Percentiles rank a stretch among this genome's conserved stretches.
Conservation (phyloP, 1,140 invertebrate species). For the Dermatophagoides farinae region DNA sequence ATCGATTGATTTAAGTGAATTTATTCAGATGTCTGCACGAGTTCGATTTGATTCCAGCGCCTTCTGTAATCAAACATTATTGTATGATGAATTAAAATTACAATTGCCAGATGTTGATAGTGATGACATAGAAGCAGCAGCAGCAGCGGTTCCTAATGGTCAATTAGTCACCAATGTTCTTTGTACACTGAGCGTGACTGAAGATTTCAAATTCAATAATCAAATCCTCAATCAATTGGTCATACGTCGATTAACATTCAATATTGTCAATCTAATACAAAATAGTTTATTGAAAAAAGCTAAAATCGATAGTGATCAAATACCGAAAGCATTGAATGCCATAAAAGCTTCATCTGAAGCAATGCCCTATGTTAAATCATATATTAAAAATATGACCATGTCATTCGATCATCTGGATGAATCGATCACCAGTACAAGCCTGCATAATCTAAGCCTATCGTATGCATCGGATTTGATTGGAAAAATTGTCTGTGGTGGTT, state of each 20-base stretch:
- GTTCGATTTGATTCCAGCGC: background rate
- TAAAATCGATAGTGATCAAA: slow-evolving; percentile 6
- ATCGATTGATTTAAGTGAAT: slow-evolving; percentile 13
- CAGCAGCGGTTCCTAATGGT: too few relatives aligned
- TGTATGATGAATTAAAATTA: background rate
- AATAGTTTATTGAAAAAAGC: slow-evolving; percentile 17
- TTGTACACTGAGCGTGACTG: slow-evolving; percentile 5
- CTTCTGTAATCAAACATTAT: slow-evolving; percentile 10
- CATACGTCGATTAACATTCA: slow-evolving; percentile 3
- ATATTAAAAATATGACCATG: slow-evolving; percentile 10
- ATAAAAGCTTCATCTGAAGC: slow-evolving; percentile 13
- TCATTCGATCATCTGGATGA: slow-evolving; percentile 12
- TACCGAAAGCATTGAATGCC: slow-evolving; percentile 9
- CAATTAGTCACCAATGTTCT: background rate
- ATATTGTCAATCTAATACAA: slow-evolving; percentile 13
- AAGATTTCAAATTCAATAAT: slow-evolving; percentile 12
- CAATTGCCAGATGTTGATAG: background rate
- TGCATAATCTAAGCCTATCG: slow-evolving; percentile 10
- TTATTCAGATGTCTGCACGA: background rate
- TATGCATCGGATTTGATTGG: slow-evolving; percentile 17
- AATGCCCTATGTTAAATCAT: slow-evolving; percentile 14
- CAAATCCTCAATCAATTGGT: slow-evolving; percentile 9
- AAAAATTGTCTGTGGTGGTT: slow-evolving; percentile 20
- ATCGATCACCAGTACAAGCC: background rate
- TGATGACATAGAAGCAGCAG: background rate